Conservation (phyloP, 2,888 invertebrate species). For the Nycteola revayana region DNA sequence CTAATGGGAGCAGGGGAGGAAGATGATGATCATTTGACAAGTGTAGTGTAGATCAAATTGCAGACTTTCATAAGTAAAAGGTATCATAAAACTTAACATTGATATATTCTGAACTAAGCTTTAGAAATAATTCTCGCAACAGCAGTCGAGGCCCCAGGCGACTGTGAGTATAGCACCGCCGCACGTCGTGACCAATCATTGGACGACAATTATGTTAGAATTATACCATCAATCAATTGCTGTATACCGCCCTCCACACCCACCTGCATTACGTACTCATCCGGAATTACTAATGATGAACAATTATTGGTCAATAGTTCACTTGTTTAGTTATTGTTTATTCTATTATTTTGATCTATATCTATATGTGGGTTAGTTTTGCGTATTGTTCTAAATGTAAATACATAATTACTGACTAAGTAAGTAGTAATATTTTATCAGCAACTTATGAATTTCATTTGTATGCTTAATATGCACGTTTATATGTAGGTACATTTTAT, state of each 20-base stretch:
- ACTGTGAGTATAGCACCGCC: constrained; percentile 39
- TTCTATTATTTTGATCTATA: constrained; percentile 25
- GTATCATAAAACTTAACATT: too few relatives aligned
- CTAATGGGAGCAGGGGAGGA: too few relatives aligned
- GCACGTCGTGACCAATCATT: constrained; percentile 63
- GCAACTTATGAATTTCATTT: too few relatives aligned
- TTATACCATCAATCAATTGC: constrained; percentile 73
- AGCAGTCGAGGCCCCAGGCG: constrained; percentile 42
- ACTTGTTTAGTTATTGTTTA: constrained; percentile 36
- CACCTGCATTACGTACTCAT: constrained; percentile 54
- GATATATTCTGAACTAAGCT: constrained; percentile 24
- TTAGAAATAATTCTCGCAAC: constrained; percentile 19
- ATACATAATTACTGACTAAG: too few relatives aligned
- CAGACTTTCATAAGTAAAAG: too few relatives aligned
- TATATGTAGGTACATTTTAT: too few relatives aligned
- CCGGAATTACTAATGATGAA: constrained; percentile 49
- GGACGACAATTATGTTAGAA: constrained; percentile 64
- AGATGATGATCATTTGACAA: too few relatives aligned
- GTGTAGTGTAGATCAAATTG: too few relatives aligned
- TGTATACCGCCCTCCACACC: constrained; percentile 54
- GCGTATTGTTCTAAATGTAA: too few relatives aligned
- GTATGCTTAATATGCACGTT: too few relatives aligned
- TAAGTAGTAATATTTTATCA: too few relatives aligned
- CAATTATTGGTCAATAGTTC: constrained; percentile 61
- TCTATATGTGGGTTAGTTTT: constrained; percentile 14